phyloP scores from a whole-genome alignment of 2,888 invertebrate species.

The Odiellus spinosus region DNA sequence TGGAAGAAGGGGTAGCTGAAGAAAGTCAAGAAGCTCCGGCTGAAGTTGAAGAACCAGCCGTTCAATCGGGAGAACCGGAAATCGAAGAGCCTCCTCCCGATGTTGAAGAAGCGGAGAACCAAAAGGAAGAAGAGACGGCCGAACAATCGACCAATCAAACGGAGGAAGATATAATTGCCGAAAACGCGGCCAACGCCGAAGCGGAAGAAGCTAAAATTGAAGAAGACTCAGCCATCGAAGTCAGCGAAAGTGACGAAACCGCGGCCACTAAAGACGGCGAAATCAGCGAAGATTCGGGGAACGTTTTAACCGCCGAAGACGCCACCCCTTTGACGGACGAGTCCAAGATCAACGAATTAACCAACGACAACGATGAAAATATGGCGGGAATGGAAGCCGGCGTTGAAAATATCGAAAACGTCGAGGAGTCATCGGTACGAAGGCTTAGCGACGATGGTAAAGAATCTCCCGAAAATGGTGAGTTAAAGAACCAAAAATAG shows the following conservation, averaged over 20 bases:
- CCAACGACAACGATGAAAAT: too few relatives aligned
- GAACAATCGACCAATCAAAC: background rate
- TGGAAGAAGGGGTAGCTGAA: background rate
- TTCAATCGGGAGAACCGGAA: background rate
- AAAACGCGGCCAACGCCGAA: conserved; percentile 4
- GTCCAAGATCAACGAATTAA: background rate
- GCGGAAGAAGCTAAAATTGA: conserved; percentile 1
- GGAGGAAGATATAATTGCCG: too few relatives aligned
- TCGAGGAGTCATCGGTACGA: background rate
- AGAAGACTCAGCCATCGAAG: background rate
- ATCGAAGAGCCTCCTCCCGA: background rate
- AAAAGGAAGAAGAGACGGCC: background rate
- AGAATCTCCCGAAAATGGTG: background rate
- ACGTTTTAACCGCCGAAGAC: background rate
- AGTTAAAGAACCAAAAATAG: too few relatives aligned
- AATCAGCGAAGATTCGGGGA: too few relatives aligned
- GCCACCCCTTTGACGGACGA: background rate
- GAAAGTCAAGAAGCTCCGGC: background rate
- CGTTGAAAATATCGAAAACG: background rate
- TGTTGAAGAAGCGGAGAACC: conserved; percentile 4
- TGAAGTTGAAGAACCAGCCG: background rate
- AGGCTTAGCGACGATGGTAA: background rate
- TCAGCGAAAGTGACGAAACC: background rate
- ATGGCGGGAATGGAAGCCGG: background rate
- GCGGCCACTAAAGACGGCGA: background rate